Evolutionary conservation across 2,888 invertebrate genomes (phyloP).

Genomic region (Candidula unifasciata): DNA sequence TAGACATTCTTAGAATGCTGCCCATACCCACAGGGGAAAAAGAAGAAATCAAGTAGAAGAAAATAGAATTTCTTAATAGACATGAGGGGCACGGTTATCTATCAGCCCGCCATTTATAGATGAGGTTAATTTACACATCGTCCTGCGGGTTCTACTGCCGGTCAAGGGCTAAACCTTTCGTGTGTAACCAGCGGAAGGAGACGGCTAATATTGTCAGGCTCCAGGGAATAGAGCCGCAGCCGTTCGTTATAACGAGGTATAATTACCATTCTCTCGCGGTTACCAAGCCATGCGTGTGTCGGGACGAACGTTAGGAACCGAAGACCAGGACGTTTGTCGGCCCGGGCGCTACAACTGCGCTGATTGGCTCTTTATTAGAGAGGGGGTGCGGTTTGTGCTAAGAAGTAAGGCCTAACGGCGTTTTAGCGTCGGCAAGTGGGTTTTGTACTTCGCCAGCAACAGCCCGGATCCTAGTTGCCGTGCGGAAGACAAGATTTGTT

Average conservation of each 20-base stretch:
- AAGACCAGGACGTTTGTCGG: slow-evolving; percentile 15
- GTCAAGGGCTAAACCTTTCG: not conserved
- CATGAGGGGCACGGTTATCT: too few relatives aligned
- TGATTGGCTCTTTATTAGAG: slow-evolving; percentile 26
- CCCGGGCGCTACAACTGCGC: not conserved
- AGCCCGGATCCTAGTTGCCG: not conserved
- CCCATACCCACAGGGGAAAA: too few relatives aligned
- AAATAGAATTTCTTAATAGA: too few relatives aligned
- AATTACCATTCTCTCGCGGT: slow-evolving; percentile 28
- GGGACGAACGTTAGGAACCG: not conserved
- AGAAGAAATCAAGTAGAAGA: too few relatives aligned
- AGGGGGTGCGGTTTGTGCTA: slow-evolving; percentile 29
- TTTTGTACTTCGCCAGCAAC: not conserved
- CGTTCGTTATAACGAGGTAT: slow-evolving; percentile 32
- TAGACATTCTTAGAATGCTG: too few relatives aligned
- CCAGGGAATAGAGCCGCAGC: not conserved
- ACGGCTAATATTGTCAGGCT: slow-evolving; percentile 7
- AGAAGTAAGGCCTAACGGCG: slow-evolving; percentile 12
- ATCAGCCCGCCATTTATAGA: not conserved
- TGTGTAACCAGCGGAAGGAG: not conserved
- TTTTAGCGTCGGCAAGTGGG: not conserved
- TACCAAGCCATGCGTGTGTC: not conserved
- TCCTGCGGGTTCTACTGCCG: not conserved
- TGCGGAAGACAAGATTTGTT: not conserved
- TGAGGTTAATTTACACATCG: not conserved